Conservation (phyloP, 2,888 invertebrate species). For the Agelastica alni region DNA sequence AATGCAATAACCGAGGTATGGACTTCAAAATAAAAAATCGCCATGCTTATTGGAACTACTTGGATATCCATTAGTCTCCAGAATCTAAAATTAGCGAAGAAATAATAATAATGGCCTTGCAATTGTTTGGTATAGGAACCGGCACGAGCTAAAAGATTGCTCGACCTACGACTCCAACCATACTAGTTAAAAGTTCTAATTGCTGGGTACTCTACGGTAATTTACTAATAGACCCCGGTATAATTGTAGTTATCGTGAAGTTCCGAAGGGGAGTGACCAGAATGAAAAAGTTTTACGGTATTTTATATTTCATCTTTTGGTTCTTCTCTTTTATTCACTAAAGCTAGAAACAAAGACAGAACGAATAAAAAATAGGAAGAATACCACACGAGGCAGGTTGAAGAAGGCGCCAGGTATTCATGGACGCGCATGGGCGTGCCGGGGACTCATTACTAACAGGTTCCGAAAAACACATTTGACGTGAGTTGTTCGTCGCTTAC, state of each 20-base stretch:
- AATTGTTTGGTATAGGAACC: too few relatives aligned
- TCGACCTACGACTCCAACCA: too few relatives aligned
- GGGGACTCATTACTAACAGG: background rate
- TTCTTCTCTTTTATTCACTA: slow-evolving; percentile 39
- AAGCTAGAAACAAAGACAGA: slow-evolving; percentile 27
- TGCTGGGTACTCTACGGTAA: too few relatives aligned
- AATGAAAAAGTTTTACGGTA: slow-evolving; percentile 18
- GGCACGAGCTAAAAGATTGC: too few relatives aligned
- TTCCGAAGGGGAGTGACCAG: slow-evolving; percentile 20
- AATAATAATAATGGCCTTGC: too few relatives aligned
- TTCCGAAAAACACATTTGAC: background rate
- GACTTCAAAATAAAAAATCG: too few relatives aligned
- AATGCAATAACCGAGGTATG: too few relatives aligned
- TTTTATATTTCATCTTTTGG: slow-evolving; percentile 23
- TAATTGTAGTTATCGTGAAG: slow-evolving; percentile 12
- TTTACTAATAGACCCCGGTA: slow-evolving; percentile 1
- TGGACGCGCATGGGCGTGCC: slow-evolving; percentile 24
- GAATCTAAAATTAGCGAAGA: too few relatives aligned
- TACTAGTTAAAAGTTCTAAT: too few relatives aligned
- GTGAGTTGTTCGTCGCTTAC: background rate
- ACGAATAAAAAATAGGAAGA: slow-evolving; percentile 3
- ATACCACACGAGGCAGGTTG: slow-evolving; percentile 33
- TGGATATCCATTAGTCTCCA: too few relatives aligned
- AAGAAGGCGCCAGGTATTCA: slow-evolving; percentile 41
- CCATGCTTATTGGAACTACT: too few relatives aligned